A percentile compares a stretch with the other conserved stretches of the same genome.
Evolutionary conservation across 2,888 invertebrate genomes (phyloP).

Genomic region (Atethmia centrago): DNA sequence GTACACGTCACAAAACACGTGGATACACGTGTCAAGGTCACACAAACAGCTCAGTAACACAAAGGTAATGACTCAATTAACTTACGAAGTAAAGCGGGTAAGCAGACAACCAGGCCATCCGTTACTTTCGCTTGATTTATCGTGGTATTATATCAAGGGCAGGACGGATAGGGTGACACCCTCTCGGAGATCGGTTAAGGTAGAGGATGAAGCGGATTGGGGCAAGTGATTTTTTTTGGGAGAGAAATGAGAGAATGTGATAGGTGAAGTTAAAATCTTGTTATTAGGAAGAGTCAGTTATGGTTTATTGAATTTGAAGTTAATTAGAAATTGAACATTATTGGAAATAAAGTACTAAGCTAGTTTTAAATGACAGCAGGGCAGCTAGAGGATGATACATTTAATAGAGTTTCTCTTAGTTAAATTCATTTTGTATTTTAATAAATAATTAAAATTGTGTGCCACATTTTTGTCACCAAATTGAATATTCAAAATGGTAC

Average conservation of each 20-base stretch:
- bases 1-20: slow-evolving; percentile 10
- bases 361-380: too few species aligned
- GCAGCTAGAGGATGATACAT: too few species aligned
- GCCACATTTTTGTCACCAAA: too few species aligned
- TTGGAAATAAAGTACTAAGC: too few species aligned
- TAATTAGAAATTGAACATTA: too few species aligned
- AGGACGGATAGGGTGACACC: slow-evolving; percentile 64
- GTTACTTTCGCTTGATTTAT: slow-evolving; percentile 70
- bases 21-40: slow-evolving; percentile 23
- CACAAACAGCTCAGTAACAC: slow-evolving; percentile 30
- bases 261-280: too few species aligned
- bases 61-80: slow-evolving; percentile 60
- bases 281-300: too few species aligned
- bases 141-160: slow-evolving; percentile 65
- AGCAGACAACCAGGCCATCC: slow-evolving; percentile 64
- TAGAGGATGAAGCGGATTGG: slow-evolving; percentile 32
- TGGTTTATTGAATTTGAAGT: too few species aligned
- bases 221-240: not conserved
- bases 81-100: slow-evolving; percentile 53
- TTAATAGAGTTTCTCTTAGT: too few species aligned
- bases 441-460: too few species aligned
- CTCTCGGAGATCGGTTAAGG: slow-evolving; percentile 41
- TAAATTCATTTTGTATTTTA: too few species aligned
- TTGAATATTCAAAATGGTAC: too few species aligned
- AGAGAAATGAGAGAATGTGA: not conserved